These are phyloP conservation scores for Stomatorhinus ivindoensis DNA, from an alignment of 2,113 vertebrate genomes.

Conservation along the genomic window DNA sequence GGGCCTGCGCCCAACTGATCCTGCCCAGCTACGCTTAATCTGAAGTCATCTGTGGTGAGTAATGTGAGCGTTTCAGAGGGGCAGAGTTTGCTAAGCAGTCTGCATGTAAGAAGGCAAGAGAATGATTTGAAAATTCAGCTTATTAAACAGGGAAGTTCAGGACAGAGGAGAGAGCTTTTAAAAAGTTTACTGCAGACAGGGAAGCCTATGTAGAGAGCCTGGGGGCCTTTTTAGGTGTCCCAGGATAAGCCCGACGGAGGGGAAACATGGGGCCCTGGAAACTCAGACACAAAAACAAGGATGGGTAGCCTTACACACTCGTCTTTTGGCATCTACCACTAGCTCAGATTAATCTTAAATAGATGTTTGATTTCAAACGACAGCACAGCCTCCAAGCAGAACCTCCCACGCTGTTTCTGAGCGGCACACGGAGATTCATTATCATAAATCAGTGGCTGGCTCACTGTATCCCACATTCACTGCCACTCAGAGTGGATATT, in stretches of 20 bases:
- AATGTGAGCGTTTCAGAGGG: background rate
- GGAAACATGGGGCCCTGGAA: background rate
- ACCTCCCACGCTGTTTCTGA: background rate
- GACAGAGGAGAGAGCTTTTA: background rate
- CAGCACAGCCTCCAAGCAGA: background rate
- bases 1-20: background rate
- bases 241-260: background rate
- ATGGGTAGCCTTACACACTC: background rate
- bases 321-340: background rate
- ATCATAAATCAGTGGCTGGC: background rate
- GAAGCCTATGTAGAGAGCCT: background rate
- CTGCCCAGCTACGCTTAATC: background rate
- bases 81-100: background rate
- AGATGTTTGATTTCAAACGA: background rate
- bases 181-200: background rate
- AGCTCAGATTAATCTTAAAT: background rate
- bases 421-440: background rate
- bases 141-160: background rate
- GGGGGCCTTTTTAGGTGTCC: background rate
- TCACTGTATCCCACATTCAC: background rate
- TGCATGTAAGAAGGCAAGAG: background rate
- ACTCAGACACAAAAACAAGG: background rate
- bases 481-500: background rate
- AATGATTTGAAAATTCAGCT: background rate
- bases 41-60: background rate